phyloP scores from a whole-genome alignment of 2,888 invertebrate genomes.

The Himalopsyche anomala region DNA sequence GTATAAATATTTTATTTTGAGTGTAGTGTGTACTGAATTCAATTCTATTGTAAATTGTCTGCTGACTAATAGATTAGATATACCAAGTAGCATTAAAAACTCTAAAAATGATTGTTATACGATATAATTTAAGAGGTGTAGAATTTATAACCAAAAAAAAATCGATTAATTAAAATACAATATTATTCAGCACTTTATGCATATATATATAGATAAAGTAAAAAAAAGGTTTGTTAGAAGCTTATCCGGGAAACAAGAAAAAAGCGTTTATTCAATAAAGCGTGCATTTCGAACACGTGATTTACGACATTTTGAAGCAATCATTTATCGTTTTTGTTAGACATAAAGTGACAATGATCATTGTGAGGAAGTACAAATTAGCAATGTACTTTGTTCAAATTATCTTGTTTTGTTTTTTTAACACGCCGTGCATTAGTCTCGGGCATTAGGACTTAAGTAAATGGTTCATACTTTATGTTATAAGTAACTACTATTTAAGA shows the following conservation, averaged over 20 bases:
- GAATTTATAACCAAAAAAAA: too few relatives aligned
- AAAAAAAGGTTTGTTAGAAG: not conserved
- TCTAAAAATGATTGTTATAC: too few relatives aligned
- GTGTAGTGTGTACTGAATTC: too few relatives aligned
- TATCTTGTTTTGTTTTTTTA: slow-evolving; percentile 33
- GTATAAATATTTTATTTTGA: too few relatives aligned
- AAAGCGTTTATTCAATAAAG: slow-evolving; percentile 57
- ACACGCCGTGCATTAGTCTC: not conserved
- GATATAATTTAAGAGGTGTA: too few relatives aligned
- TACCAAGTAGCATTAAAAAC: too few relatives aligned
- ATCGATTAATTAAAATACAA: too few relatives aligned
- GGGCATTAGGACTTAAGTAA: not conserved
- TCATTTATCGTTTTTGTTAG: slow-evolving; percentile 46
- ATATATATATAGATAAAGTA: too few relatives aligned
- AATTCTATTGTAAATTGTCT: too few relatives aligned
- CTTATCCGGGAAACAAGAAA: slow-evolving; percentile 56
- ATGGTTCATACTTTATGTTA: not conserved
- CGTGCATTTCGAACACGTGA: slow-evolving; percentile 45
- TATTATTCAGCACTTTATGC: too few relatives aligned
- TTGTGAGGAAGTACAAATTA: slow-evolving; percentile 54
- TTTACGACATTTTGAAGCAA: slow-evolving; percentile 49
- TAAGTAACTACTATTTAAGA: not conserved
- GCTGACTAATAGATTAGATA: too few relatives aligned
- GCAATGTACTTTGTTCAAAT: not conserved
- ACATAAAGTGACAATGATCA: slow-evolving; percentile 59